A percentile compares a stretch with the other conserved stretches of the same genome.
Evolutionary conservation across 2,888 invertebrate genomes (phyloP).

Genomic region (Augochlorella aurata): DNA sequence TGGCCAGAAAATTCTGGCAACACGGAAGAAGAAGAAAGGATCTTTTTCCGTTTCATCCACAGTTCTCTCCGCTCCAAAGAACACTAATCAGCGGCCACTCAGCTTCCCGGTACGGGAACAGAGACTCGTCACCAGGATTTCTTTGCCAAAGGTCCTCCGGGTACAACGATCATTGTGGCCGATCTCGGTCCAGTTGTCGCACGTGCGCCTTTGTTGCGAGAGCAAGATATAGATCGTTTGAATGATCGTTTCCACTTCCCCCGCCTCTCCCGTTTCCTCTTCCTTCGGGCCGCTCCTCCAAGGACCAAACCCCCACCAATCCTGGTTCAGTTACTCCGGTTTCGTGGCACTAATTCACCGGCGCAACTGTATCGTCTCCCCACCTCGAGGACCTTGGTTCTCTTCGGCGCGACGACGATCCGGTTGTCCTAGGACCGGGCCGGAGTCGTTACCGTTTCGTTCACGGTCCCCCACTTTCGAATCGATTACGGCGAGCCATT

Average conservation of each 20-base stretch:
- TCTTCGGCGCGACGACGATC: conserved; percentile 51
- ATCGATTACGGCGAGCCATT: conserved; percentile 2
- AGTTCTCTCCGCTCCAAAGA: background rate
- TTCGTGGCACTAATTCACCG: conserved; percentile 71
- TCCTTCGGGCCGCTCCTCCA: conserved; percentile 43
- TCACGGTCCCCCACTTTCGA: conserved; percentile 14
- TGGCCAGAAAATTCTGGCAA: too few relatives aligned
- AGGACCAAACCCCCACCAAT: conserved; percentile 48
- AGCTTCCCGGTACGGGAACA: background rate
- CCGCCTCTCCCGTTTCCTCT: conserved; percentile 31
- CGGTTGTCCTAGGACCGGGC: conserved; percentile 70
- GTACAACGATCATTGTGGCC: background rate
- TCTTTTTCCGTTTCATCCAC: background rate
- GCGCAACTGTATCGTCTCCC: conserved; percentile 70
- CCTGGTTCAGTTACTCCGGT: conserved; percentile 64
- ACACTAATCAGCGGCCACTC: background rate
- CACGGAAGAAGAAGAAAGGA: too few relatives aligned
- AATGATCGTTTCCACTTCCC: background rate
- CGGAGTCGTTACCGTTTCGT: conserved; percentile 42
- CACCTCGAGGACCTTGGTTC: conserved; percentile 38
- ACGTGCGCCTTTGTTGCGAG: background rate
- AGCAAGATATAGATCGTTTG: background rate
- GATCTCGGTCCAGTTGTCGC: background rate
- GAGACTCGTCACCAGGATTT: background rate
- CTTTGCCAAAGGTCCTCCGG: background rate